Base-by-base conservation (phyloP, 1,140 invertebrate genomes). In the Trichomalopsis sarcophagae region DNA sequence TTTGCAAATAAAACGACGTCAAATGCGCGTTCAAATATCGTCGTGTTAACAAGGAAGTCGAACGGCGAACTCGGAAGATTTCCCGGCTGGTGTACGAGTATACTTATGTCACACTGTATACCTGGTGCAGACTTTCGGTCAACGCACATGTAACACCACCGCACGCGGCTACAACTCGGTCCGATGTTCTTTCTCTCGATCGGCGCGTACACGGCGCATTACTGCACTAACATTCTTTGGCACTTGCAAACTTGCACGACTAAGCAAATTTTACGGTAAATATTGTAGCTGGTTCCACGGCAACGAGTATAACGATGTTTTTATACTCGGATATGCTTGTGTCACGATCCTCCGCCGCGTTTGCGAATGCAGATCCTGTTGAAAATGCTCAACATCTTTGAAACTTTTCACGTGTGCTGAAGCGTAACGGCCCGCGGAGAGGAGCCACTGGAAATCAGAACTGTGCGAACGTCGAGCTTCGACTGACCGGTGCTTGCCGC, bases 301-400 rank as follows among this genome's bases (percentile, higher is more conserved):
- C 68, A 74, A 68, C 77, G 55, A 80, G 77, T 80, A 68, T 80
- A 80, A 80, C 62, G 9, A 17, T 21, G 30, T 44, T 78, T 40
- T 69, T 80, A 80, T 80, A 80, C 78, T 81, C 79, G 66, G 47
- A 21, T 27, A 27, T 5, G n/a, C 27, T 30, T 47, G 23, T n/a
- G 79, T 81, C 79, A 81, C 27, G 68, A 69, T 81, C 79, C 79
- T 81, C 79, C 79, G 14, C 79, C 79, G 11, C 76, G 76, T 78
- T 78, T 78, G 9, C 76, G 76, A 33, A 62, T 78, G 2, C 6
- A 7, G 23, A 78, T 78, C 30, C 66, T 62, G 23, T 62, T 66
- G 4, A 78, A 10, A n/a, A 78, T 78, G 14, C 76, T 78, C 50
- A 30, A 62, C 76, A 78, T 81, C 11, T 69, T 81, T n/a, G 50